Conservation (phyloP, 2,888 invertebrate species). For the Drosophila rubida region DNA sequence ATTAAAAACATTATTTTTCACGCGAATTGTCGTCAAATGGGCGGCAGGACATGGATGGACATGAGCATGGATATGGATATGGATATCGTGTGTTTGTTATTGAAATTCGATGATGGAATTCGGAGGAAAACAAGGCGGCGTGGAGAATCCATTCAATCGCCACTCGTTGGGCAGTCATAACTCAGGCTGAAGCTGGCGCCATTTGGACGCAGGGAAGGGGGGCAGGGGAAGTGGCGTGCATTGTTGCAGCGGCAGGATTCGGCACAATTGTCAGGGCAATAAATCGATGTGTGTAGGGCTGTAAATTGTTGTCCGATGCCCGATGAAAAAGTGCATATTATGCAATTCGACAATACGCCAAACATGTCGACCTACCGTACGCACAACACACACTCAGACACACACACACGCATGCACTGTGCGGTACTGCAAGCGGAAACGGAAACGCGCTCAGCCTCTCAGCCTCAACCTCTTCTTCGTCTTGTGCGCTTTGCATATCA, state of each 20-base stretch:
- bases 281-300: conserved; percentile 84
- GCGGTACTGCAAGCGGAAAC: conserved; percentile 59
- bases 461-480: conserved; percentile 65
- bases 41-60: conserved; percentile 30
- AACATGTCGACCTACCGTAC: conserved; percentile 73
- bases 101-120: conserved; percentile 82
- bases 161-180: conserved; percentile 66
- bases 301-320: conserved; percentile 81
- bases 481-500: conserved; percentile 82
- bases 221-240: conserved; percentile 23
- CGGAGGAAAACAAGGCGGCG: conserved; percentile 41
- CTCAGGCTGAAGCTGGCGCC: conserved; percentile 63
- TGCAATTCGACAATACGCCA: conserved; percentile 83
- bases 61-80: conserved; percentile 21
- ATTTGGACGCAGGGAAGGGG: conserved; percentile 44
- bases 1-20: conserved; percentile 84
- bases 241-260: conserved; percentile 67
- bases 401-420: background rate
- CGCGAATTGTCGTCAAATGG: conserved; percentile 74
- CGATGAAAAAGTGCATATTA: conserved; percentile 83
- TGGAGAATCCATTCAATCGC: conserved; percentile 69
- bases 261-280: conserved; percentile 83
- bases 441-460: conserved; percentile 59
- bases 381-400: conserved; percentile 29
- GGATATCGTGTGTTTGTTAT: conserved; percentile 60